Evolutionary conservation across 1,140 invertebrate genomes (phyloP), one percentile per base, ranked within the genome.

Genomic region (Pantala flavescens): DNA sequence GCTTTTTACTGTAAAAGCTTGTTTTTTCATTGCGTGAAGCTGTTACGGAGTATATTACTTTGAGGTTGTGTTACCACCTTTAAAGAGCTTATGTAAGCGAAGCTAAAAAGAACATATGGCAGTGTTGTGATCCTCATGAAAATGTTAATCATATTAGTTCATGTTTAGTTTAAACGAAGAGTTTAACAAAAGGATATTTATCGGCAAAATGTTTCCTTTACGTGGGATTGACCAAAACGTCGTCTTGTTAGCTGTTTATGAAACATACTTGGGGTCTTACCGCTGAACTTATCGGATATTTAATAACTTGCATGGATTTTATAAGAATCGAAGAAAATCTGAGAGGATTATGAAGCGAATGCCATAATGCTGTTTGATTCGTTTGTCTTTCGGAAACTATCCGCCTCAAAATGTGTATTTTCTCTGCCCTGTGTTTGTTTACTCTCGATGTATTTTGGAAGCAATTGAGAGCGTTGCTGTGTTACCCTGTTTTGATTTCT

Each of bases 1-100:
- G 49, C 49, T 63, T 63, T 63, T 63, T 63, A 63, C n/a, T 63
- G 49, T 63, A 63, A 16, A 36, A 63, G 49, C 49, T 63, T 63
- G n/a, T 16, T 63, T 63, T 36, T 63, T 63, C 14, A 63, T 63
- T 63, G 49, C 49, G n/a, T 63, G 49, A 36, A 63, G 49, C 49
- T 63, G n/a, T 63, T 63, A 63, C 14, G n/a, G 28, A 63, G 12
- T 3, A 63, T 63, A 63, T 63, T 63, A 21, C 14, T 63, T 63
- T 63, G 16, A 63, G 12, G n/a, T 63, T 63, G n/a, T 63, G 49
- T 63, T 63, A 63, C 49, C 49, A 63, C 49, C 14, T 36, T 63
- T 63, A 63, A 63, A 63, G 49, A 63, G 49, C 49, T 63, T 63
- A 21, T 63, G 49, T 63, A 63, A 7, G 49, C 49, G n/a, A 63